Percentiles rank a stretch among this genome's conserved stretches.
Conservation (phyloP, 30 jellyfish, hydroid and myxozoan genomes). For the Aurelia sp. region DNA sequence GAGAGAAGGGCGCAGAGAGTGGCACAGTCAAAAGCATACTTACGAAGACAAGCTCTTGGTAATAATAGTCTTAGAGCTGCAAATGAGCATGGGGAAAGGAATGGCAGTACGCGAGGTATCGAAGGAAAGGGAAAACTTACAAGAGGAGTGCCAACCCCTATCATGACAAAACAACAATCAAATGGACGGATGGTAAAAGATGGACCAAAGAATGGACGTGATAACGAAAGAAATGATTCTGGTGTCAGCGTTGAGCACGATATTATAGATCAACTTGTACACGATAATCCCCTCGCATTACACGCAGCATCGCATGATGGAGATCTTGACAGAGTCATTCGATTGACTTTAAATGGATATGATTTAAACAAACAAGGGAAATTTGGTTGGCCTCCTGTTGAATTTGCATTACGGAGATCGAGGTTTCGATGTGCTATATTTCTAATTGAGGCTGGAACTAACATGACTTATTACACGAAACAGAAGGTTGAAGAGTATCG, state of each 20-base stretch:
- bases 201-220: not conserved
- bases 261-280: not conserved
- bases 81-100: no score
- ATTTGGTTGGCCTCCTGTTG: slow-evolving; percentile 77
- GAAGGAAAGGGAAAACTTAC: no score
- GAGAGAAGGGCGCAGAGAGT: no score
- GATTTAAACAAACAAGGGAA: slow-evolving; percentile 28
- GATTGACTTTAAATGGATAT: slow-evolving; percentile 32
- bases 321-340: slow-evolving; percentile 43
- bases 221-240: not conserved
- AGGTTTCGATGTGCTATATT: slow-evolving; percentile 64
- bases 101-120: no score
- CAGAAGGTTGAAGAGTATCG: slow-evolving; percentile 47
- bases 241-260: slow-evolving; percentile 28
- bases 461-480: slow-evolving; percentile 37
- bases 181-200: no score
- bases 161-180: no score
- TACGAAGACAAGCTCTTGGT: no score
- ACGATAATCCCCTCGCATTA: slow-evolving; percentile 17
- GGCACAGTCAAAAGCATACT: no score
- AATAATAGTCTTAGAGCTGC: no score
- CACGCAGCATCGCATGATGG: slow-evolving; percentile 63
- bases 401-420: slow-evolving; percentile 31
- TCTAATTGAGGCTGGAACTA: slow-evolving; percentile 72
- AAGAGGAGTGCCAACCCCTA: no score